These are phyloP conservation scores for Drosophila punjabiensis DNA, from an alignment of 1,140 invertebrate species.

Conservation along the genomic window DNA sequence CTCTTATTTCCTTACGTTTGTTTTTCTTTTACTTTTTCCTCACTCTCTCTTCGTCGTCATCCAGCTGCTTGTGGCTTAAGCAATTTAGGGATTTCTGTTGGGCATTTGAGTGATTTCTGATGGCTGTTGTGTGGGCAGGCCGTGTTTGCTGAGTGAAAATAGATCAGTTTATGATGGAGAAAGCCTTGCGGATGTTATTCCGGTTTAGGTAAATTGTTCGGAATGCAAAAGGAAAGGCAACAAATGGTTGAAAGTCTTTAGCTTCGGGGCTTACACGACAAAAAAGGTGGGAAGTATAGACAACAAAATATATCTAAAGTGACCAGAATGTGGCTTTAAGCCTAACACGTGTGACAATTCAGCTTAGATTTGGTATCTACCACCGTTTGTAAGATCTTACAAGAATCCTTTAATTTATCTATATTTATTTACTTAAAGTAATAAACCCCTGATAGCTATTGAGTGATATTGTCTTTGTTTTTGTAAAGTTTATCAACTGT, in stretches of 20 bases:
- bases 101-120: conserved; percentile 50
- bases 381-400: neutral
- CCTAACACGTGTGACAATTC: neutral
- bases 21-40: conserved; percentile 29
- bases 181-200: conserved; percentile 20
- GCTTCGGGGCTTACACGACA: neutral
- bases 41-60: neutral
- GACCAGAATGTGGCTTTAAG: neutral
- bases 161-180: conserved; percentile 36
- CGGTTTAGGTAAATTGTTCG: conserved; percentile 29
- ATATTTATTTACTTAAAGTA: neutral
- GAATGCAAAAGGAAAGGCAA: conserved; percentile 10
- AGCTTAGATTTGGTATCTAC: neutral
- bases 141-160: conserved; percentile 40
- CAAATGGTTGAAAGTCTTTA: neutral
- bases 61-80: conserved; percentile 40
- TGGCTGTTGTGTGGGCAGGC: conserved; percentile 28
- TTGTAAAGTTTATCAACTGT: conserved; percentile 1
- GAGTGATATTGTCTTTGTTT: neutral
- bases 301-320: neutral
- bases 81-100: conserved; percentile 61
- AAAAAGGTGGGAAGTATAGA: neutral
- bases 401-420: neutral
- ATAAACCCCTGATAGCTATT: neutral
- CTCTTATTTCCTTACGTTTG: conserved; percentile 21